A percentile compares a stretch with the other conserved stretches of the same genome.
Conservation (phyloP, 2,797 vertebrate species). For the Peromyscus melanophrys region DNA sequence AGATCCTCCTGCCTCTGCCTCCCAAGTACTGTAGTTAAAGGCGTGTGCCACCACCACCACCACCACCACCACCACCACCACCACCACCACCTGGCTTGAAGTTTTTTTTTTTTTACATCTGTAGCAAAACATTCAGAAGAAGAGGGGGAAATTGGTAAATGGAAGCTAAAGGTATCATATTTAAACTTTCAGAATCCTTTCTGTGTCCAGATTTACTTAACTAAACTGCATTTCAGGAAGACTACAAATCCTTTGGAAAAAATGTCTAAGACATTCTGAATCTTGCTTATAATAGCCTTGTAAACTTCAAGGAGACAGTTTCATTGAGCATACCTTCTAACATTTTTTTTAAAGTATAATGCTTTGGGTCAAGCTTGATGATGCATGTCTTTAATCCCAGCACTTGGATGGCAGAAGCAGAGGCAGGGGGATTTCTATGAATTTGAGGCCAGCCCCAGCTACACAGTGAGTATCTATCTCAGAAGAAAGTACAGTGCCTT, state of each 20-base stretch:
- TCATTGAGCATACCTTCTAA: slow-evolving; percentile 63
- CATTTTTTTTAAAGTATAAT: slow-evolving; percentile 8
- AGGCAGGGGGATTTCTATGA: background rate
- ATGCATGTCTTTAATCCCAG: background rate
- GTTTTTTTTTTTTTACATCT: slow-evolving; percentile 56
- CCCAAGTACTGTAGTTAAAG: background rate
- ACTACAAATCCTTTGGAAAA: slow-evolving; percentile 62
- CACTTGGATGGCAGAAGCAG: background rate
- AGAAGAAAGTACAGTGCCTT: slow-evolving; percentile 1
- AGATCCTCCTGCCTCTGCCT: background rate
- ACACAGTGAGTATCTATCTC: background rate
- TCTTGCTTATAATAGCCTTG: slow-evolving; percentile 57
- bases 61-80: background rate
- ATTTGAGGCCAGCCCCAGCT: background rate
- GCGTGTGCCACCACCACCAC: background rate
- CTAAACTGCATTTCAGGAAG: slow-evolving; percentile 69
- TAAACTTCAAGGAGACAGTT: slow-evolving; percentile 35
- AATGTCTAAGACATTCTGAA: slow-evolving; percentile 62
- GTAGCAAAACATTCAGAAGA: slow-evolving; percentile 61
- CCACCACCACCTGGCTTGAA: background rate
- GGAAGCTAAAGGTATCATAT: slow-evolving; percentile 59
- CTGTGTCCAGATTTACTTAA: slow-evolving; percentile 66
- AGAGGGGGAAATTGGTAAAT: slow-evolving; percentile 60
- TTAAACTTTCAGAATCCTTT: slow-evolving; percentile 68
- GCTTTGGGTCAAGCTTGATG: background rate